phyloP scores from a whole-genome alignment of 2,888 invertebrate species.

The Branchipolynoe longqiensis region DNA sequence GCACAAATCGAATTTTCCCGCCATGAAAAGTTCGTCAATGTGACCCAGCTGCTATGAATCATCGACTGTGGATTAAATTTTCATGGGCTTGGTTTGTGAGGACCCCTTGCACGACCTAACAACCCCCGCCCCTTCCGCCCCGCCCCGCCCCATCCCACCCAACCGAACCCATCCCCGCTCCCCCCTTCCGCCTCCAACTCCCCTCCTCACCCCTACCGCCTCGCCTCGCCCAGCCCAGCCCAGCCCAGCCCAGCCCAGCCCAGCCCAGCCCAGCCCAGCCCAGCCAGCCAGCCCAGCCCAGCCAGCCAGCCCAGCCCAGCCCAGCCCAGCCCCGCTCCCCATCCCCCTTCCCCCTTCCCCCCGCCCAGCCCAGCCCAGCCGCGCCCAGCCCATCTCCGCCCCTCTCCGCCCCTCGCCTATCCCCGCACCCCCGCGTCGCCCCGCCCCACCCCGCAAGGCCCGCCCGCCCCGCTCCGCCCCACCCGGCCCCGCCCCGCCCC shows the following conservation, averaged over 20 bases:
- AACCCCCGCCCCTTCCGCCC: background rate
- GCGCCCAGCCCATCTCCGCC: background rate
- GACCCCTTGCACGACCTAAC: too few relatives aligned
- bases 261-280: background rate
- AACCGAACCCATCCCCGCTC: background rate
- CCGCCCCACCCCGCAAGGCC: background rate
- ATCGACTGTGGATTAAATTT: conserved; percentile 38
- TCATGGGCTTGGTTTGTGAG: conserved; percentile 38
- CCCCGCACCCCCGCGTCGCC: background rate
- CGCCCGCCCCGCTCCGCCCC: too few relatives aligned
- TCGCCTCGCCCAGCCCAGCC: background rate
- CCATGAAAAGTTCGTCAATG: conserved; percentile 9
- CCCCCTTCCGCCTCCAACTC: background rate
- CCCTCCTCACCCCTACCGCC: too few relatives aligned
- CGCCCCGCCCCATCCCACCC: background rate
- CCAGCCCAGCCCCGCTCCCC: too few relatives aligned
- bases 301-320: background rate
- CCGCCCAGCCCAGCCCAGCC: background rate
- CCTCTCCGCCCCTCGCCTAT: too few relatives aligned
- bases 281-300: too few relatives aligned
- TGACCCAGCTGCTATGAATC: conserved; percentile 46
- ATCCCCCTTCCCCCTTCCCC: background rate
- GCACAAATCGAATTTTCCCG: conserved; percentile 48
- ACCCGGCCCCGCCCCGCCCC: background rate
- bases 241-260: too few relatives aligned